A percentile compares a stretch with the other conserved stretches of the same genome.
Conservation (phyloP, 2,797 vertebrate species). For the Merluccius polli region DNA sequence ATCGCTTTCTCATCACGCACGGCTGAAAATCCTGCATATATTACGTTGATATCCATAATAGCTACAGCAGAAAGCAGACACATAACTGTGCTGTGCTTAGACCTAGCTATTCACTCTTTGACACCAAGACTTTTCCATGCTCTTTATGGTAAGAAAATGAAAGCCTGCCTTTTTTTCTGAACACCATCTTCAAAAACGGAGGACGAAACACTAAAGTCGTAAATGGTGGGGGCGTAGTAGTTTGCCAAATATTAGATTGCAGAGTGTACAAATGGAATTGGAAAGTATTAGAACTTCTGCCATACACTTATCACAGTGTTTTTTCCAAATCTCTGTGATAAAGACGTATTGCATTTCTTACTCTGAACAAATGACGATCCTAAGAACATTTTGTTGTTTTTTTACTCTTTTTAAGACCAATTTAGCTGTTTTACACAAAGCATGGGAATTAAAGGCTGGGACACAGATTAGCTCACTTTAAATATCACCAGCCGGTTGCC, state of each 20-base stretch:
- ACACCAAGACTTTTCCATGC: not conserved
- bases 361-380: not conserved
- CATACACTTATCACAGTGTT: not conserved
- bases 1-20: slow-evolving; percentile 32
- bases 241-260: not conserved
- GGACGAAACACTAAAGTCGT: not conserved
- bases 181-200: not conserved
- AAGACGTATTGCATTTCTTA: not conserved
- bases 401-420: not conserved
- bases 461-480: slow-evolving; percentile 53
- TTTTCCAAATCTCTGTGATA: not conserved
- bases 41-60: not conserved
- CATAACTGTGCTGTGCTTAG: not conserved
- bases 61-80: not conserved
- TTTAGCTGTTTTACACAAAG: slow-evolving; percentile 8
- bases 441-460: slow-evolving; percentile 13
- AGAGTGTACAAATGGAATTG: not conserved
- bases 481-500: slow-evolving; percentile 40
- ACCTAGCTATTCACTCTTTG: slow-evolving; percentile 4
- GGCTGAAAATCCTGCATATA: slow-evolving; percentile 42
- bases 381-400: not conserved
- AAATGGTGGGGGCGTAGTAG: not conserved
- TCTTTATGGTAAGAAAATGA: not conserved
- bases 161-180: not conserved
- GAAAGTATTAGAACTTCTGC: not conserved